Conservation (phyloP, 2,113 vertebrate genomes). For the Deroptyus accipitrinus region DNA sequence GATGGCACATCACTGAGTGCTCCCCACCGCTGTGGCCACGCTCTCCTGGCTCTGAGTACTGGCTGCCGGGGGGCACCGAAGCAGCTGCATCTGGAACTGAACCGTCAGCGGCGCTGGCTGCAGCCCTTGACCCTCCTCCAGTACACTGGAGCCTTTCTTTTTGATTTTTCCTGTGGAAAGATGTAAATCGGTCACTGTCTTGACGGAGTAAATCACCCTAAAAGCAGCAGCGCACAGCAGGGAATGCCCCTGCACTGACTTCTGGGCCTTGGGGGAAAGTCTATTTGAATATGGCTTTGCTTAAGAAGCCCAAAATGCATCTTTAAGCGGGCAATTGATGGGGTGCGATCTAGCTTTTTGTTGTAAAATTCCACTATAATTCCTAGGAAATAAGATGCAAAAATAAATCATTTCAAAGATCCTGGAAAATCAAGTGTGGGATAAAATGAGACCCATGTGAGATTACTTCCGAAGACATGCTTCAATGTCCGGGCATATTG, state of each 20-base stretch:
- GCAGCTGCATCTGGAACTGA: constrained; percentile 78
- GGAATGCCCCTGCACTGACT: not conserved
- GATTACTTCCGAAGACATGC: constrained; percentile 4
- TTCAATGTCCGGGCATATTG: not conserved
- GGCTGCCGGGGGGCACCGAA: constrained; percentile 62
- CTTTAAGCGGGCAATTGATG: not conserved
- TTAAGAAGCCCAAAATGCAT: not conserved
- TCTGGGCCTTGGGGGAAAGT: not conserved
- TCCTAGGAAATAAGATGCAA: not conserved
- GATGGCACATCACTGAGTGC: not conserved
- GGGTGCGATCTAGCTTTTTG: not conserved
- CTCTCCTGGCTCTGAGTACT: not conserved
- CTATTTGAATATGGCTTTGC: not conserved
- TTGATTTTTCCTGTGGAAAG: constrained; percentile 65
- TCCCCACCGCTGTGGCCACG: rapidly evolving
- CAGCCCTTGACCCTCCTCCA: not conserved
- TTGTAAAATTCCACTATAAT: not conserved
- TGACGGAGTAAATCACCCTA: not conserved
- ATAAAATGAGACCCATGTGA: constrained; percentile 7
- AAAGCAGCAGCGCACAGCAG: not conserved
- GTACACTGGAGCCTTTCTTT: not conserved
- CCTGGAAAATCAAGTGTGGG: not conserved
- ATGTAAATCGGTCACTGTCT: not conserved
- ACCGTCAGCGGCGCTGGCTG: constrained; percentile 66
- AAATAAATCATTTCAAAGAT: not conserved